A percentile compares a stretch with the other conserved stretches of the same genome.
These are phyloP conservation scores for Agrotis clavis DNA, from an alignment of 2,888 invertebrate species.

Conservation along the genomic window DNA sequence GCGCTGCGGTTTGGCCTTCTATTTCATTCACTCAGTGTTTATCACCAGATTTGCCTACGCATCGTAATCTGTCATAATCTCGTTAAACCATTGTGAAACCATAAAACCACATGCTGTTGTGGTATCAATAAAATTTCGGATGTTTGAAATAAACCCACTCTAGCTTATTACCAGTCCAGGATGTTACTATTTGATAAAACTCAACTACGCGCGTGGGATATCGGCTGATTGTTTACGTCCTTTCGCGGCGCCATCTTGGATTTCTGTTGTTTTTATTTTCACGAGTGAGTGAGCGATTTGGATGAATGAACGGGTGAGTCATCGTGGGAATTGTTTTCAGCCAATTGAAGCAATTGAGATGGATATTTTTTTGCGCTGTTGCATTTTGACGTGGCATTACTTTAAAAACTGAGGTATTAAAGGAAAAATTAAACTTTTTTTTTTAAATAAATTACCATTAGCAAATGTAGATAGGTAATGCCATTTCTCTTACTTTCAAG, in stretches of 20 bases:
- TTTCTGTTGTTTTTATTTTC: constrained; percentile 73
- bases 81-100: constrained; percentile 43
- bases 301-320: constrained; percentile 65
- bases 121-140: constrained; percentile 69
- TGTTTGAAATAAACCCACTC: constrained; percentile 72
- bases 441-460: too few relatives aligned
- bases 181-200: constrained; percentile 77
- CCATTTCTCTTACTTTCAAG: neutral
- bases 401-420: neutral
- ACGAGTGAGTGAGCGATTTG: constrained; percentile 71
- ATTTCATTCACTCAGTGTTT: neutral
- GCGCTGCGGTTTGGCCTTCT: neutral
- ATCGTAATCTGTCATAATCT: constrained; percentile 39
- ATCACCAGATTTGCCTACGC: constrained; percentile 28
- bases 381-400: constrained; percentile 32
- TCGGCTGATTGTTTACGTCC: constrained; percentile 79
- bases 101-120: constrained; percentile 51
- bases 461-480: too few relatives aligned
- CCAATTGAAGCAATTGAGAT: constrained; percentile 61
- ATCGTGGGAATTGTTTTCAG: constrained; percentile 51
- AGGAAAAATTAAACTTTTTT: too few relatives aligned
- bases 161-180: constrained; percentile 69
- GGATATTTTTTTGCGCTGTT: constrained; percentile 50
- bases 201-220: constrained; percentile 78
- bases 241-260: constrained; percentile 71